A percentile compares a stretch with the other conserved stretches of the same genome.
Evolutionary conservation across 2,888 invertebrate genomes (phyloP).

Genomic region (Tachina fera): DNA sequence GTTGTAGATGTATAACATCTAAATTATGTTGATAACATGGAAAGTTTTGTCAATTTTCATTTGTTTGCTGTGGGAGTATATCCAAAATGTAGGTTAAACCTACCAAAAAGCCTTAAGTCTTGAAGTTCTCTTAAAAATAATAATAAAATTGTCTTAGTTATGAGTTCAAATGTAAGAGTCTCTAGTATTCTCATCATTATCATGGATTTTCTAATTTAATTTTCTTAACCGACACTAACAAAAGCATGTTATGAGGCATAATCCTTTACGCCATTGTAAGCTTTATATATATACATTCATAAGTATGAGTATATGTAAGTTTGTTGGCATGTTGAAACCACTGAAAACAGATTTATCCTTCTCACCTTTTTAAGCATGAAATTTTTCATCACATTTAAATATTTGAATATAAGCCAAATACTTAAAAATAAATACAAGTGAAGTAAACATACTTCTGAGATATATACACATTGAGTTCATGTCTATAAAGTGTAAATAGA

Average conservation of each 20-base stretch:
- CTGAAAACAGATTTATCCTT: conserved; percentile 25
- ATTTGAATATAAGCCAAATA: background rate
- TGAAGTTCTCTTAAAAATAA: background rate
- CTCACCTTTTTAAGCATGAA: conserved; percentile 22
- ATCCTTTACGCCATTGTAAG: background rate
- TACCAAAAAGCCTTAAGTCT: background rate
- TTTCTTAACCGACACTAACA: background rate
- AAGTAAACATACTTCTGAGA: conserved; percentile 8
- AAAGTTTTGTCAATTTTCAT: background rate
- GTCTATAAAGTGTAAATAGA: background rate
- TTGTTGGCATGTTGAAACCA: background rate
- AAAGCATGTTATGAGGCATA: conserved; percentile 3
- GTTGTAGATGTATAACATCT: background rate
- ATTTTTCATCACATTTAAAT: conserved; percentile 35
- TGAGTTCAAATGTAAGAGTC: background rate
- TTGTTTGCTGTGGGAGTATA: background rate
- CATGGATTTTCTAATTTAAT: background rate
- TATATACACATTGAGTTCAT: conserved; percentile 32
- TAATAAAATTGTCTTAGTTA: background rate
- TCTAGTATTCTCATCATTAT: conserved; percentile 4
- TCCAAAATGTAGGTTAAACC: background rate
- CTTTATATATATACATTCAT: background rate
- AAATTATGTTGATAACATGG: background rate
- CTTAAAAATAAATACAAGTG: background rate
- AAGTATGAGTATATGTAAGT: background rate